These are phyloP conservation scores for Steatornis caripensis DNA, from an alignment of 2,113 vertebrate genomes.

Conservation along the genomic window DNA sequence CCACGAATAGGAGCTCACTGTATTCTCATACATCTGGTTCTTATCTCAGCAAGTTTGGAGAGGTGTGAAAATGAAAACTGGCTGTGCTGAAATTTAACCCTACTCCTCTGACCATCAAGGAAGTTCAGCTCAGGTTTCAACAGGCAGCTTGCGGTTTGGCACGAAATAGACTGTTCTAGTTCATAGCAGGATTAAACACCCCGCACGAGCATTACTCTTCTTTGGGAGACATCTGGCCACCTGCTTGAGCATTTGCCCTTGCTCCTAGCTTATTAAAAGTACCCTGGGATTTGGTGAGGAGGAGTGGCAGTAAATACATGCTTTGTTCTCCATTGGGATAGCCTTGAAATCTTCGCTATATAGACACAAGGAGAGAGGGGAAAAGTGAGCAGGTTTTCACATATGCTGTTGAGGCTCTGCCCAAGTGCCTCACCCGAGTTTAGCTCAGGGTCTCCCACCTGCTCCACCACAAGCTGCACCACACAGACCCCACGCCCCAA, in stretches of 20 bases:
- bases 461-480: rapidly evolving
- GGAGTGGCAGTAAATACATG: background rate
- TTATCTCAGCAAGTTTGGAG: background rate
- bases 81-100: background rate
- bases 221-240: background rate
- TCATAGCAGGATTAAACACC: background rate
- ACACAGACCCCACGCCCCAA: rapidly evolving
- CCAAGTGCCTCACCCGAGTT: rapidly evolving
- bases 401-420: rapidly evolving
- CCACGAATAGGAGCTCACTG: background rate
- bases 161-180: background rate
- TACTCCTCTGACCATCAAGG: background rate
- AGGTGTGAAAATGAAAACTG: conserved; percentile 27
- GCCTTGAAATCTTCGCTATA: background rate
- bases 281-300: background rate
- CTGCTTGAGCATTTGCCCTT: background rate
- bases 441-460: background rate
- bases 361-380: background rate
- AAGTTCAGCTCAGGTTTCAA: conserved; percentile 30
- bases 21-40: background rate
- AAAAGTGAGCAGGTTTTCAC: rapidly evolving
- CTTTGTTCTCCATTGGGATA: background rate
- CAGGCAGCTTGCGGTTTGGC: background rate
- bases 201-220: rapidly evolving
- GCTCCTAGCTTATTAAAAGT: background rate